Evolutionary conservation across 2,113 vertebrate genomes (phyloP).

Genomic region (Syrrhaptes paradoxus): DNA sequence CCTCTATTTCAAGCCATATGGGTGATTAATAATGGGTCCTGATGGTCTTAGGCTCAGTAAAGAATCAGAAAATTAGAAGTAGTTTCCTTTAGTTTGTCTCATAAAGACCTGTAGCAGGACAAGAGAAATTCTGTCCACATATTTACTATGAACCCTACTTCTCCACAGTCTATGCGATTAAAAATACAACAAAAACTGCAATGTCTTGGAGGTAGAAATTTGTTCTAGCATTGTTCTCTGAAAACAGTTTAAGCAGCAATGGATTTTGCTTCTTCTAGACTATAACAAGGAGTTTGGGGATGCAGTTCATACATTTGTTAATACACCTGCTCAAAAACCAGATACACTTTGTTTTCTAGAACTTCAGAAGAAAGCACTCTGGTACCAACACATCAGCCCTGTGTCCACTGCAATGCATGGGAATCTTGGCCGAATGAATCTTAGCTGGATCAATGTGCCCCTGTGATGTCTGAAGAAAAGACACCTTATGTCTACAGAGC

Average conservation of each 20-base stretch:
- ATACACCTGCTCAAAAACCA: accelerated
- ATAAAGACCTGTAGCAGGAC: not conserved
- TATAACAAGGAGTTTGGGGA: not conserved
- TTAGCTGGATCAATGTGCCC: not conserved
- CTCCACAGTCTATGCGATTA: not conserved
- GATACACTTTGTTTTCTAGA: not conserved
- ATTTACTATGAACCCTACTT: not conserved
- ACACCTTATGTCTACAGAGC: not conserved
- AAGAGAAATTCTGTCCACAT: not conserved
- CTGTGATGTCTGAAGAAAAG: not conserved
- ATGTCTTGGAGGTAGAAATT: not conserved
- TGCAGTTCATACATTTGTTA: not conserved
- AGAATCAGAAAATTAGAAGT: not conserved
- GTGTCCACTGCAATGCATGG: not conserved
- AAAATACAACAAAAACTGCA: not conserved
- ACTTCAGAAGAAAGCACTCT: not conserved
- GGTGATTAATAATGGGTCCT: not conserved
- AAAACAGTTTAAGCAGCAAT: not conserved
- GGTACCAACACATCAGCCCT: not conserved
- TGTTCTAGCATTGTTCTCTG: not conserved
- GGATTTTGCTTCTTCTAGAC: not conserved
- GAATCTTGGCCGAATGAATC: not conserved
- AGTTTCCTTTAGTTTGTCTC: not conserved
- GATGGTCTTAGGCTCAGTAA: not conserved
- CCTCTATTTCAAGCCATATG: not conserved